Percentiles rank a stretch among this genome's conserved stretches.
phyloP scores from a whole-genome alignment of 2,888 invertebrate species.

The Oscheius onirici region DNA sequence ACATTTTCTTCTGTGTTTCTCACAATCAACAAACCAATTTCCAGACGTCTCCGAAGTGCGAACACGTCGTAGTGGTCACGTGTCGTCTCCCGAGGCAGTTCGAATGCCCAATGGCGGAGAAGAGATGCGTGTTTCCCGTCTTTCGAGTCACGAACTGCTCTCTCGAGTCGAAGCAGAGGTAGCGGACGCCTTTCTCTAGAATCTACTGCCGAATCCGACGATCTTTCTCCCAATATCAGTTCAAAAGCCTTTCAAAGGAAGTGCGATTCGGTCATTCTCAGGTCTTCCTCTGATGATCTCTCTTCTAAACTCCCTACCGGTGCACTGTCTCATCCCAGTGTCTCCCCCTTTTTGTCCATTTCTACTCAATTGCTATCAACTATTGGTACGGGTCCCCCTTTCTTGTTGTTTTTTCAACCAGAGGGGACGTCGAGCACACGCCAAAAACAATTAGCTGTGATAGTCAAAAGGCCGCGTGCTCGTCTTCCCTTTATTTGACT shows the following conservation, averaged over 20 bases:
- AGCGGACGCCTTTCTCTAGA: constrained; percentile 51
- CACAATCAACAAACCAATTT: background rate
- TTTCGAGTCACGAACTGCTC: constrained; percentile 52
- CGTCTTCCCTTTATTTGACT: background rate
- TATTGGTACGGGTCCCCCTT: background rate
- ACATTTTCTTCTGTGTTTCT: background rate
- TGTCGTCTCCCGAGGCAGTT: constrained; percentile 32
- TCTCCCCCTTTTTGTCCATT: background rate
- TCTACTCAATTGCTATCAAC: background rate
- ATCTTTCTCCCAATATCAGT: constrained; percentile 18
- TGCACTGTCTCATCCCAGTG: constrained; percentile 16
- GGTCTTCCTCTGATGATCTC: constrained; percentile 17
- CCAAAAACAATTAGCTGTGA: no score
- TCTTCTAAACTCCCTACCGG: no score
- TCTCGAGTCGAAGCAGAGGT: constrained; percentile 46
- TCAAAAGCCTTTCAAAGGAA: constrained; percentile 13
- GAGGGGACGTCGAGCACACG: no score
- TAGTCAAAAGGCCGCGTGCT: no score
- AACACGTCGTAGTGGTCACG: constrained; percentile 15
- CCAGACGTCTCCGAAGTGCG: constrained; percentile 8
- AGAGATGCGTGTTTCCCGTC: constrained; percentile 55
- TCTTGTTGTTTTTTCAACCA: background rate
- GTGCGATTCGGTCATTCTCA: constrained; percentile 21
- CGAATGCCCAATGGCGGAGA: constrained; percentile 58
- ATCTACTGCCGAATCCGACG: constrained; percentile 8